Evolutionary conservation across 2,888 invertebrate genomes (phyloP), one percentile per base, ranked within the genome.

Genomic region (Odontothrips loti): DNA sequence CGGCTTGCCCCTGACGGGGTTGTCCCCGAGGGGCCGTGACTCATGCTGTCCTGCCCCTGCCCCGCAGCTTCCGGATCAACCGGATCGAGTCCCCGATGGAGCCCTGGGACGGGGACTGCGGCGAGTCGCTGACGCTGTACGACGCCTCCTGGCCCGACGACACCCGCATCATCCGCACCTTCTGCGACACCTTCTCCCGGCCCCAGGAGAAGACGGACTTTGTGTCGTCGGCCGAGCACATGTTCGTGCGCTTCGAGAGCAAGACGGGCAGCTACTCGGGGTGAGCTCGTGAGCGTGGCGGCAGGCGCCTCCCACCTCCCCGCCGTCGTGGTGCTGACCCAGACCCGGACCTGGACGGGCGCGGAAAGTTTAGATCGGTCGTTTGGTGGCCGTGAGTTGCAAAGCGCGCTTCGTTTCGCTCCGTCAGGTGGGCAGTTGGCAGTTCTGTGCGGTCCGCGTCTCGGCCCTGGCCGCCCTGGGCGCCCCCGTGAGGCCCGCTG

Each of bases 181-280:
- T 97, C 88, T 97, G 97, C 88, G 96, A 97, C 87, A 96, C 96
- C 6, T 96, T 96, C 88, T 96, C 96, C 48, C 92, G 95, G 83
- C 95, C 96, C 0, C 95, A 96, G 94, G 96, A 96, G 88, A 96
- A 96, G 85, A 94, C 96, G 85, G 96, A 96, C 87, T 96, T 96
- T 84, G 95, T 96, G 0, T 96, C 96, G 0, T 95, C 94, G 0
- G 94, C 94, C 11, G 95, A 94, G 84, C 93, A 96, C 0, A 90
- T 96, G 85, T 96, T 94, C 85, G 96, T 96, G 0, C 90, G 95
- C 83, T 96, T 96, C 86, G 95, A 96, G 85, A 96, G 96, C 88
- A 95, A 95, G 86, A 96, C 96, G 1, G 96, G 97, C 43, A 96
- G 96, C 84, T 96, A 96, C 85, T 95, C 96, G 82, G 96, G 96